These are phyloP conservation scores for Callorhinus ursinus DNA, from an alignment of 2,113 vertebrate species.

Conservation along the genomic window DNA sequence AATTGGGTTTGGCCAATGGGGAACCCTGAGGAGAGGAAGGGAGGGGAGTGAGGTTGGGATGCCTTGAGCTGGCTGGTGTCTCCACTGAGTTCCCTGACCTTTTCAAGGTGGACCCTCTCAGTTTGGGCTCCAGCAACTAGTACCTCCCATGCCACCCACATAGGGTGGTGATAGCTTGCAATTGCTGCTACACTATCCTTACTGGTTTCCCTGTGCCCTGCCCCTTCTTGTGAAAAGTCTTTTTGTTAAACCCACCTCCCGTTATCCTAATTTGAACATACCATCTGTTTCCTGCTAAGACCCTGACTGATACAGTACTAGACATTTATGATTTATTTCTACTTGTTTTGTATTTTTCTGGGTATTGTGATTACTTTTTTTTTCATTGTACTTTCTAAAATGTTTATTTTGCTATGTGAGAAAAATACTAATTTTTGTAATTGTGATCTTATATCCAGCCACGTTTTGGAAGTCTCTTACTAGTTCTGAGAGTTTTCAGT, in stretches of 20 bases:
- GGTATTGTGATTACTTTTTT: background rate
- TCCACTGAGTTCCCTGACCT: background rate
- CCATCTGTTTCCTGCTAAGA: slow-evolving; percentile 30
- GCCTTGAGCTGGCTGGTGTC: background rate
- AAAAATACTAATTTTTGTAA: background rate
- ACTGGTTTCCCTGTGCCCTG: background rate
- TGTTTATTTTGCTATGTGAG: background rate
- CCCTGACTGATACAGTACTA: background rate
- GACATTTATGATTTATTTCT: slow-evolving; percentile 8
- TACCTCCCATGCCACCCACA: background rate
- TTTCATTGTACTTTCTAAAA: background rate
- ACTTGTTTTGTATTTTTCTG: slow-evolving; percentile 6
- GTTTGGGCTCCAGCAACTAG: background rate
- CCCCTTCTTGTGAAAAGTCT: background rate
- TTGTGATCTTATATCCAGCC: background rate
- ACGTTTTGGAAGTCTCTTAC: background rate
- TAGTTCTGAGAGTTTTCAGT: background rate
- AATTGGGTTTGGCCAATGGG: background rate
- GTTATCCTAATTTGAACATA: background rate
- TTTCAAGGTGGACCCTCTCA: background rate
- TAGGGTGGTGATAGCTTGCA: background rate
- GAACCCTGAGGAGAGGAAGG: background rate
- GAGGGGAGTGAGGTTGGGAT: background rate
- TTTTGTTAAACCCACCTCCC: background rate
- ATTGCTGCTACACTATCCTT: background rate